phyloP scores from a whole-genome alignment of 2,797 vertebrate species.

The Enteromius treurensis region DNA sequence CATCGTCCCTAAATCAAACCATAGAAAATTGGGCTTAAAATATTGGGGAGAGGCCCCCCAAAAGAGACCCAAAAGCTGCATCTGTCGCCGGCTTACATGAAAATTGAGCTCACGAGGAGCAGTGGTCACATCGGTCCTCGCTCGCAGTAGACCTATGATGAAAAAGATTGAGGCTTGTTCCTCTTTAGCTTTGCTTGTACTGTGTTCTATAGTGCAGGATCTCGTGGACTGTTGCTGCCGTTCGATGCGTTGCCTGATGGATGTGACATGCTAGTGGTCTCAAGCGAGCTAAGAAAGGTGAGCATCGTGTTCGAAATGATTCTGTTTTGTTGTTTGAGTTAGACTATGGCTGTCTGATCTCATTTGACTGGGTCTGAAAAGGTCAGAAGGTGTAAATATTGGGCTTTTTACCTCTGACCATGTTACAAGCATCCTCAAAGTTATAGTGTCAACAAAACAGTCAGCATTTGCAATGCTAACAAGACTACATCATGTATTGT shows the following conservation, averaged over 20 bases:
- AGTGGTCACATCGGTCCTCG: conserved; percentile 57
- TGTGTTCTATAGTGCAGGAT: conserved; percentile 34
- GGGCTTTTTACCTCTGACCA: conserved; percentile 36
- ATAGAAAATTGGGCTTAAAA: conserved; percentile 74
- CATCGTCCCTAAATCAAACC: conserved; percentile 69
- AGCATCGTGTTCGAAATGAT: conserved; percentile 62
- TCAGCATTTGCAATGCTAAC: conserved; percentile 68
- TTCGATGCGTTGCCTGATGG: conserved; percentile 15
- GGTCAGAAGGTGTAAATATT: not conserved
- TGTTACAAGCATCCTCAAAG: conserved; percentile 49
- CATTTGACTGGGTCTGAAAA: conserved; percentile 3
- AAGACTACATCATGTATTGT: conserved; percentile 62
- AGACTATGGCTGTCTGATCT: not conserved
- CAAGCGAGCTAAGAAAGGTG: conserved; percentile 70
- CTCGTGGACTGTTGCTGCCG: conserved; percentile 24
- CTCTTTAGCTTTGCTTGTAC: conserved; percentile 27
- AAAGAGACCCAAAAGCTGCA: conserved; percentile 74
- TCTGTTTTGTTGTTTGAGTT: not conserved
- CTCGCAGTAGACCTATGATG: conserved; percentile 43
- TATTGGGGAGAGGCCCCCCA: conserved; percentile 78
- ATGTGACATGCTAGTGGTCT: conserved; percentile 52
- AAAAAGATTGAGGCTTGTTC: conserved; percentile 40
- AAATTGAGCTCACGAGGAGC: conserved; percentile 74
- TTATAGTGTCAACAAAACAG: conserved; percentile 53
- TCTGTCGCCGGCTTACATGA: conserved; percentile 80